Conservation (phyloP, 2,797 vertebrate species). For the Balearica regulorum region DNA sequence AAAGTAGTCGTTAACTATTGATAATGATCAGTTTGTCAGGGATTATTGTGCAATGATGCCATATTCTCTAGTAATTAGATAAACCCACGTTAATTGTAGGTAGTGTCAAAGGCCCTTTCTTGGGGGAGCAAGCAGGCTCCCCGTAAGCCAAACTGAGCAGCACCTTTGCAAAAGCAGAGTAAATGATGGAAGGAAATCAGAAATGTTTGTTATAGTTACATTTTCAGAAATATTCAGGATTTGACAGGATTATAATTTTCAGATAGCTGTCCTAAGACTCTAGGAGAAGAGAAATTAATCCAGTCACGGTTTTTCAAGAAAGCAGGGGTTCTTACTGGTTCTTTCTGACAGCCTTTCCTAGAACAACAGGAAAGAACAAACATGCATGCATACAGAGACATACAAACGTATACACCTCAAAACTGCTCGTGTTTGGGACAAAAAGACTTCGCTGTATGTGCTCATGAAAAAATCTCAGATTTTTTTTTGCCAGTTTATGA, state of each 20-base stretch:
- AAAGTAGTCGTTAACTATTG: slow-evolving; percentile 61
- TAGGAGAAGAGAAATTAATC: background rate
- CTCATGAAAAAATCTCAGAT: background rate
- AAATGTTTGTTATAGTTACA: background rate
- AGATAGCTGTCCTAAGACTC: background rate
- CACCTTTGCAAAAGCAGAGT: background rate
- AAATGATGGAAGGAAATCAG: background rate
- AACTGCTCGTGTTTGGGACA: background rate
- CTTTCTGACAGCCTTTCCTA: background rate
- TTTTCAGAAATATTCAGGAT: slow-evolving; percentile 17
- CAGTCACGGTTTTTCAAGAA: background rate
- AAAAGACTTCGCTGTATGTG: background rate
- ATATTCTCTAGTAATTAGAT: slow-evolving; percentile 56
- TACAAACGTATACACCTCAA: background rate
- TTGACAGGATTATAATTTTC: slow-evolving; percentile 11
- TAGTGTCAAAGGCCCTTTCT: background rate
- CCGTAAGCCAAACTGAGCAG: background rate
- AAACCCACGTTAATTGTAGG: slow-evolving; percentile 50
- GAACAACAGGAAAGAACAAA: background rate
- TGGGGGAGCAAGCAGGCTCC: background rate
- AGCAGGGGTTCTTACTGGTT: background rate
- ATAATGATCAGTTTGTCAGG: slow-evolving; percentile 68
- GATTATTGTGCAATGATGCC: slow-evolving; percentile 13
- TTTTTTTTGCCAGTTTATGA: background rate
- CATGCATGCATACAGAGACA: accelerated